Conservation (phyloP, 2,113 vertebrate genomes). For the Lathamus discolor region DNA sequence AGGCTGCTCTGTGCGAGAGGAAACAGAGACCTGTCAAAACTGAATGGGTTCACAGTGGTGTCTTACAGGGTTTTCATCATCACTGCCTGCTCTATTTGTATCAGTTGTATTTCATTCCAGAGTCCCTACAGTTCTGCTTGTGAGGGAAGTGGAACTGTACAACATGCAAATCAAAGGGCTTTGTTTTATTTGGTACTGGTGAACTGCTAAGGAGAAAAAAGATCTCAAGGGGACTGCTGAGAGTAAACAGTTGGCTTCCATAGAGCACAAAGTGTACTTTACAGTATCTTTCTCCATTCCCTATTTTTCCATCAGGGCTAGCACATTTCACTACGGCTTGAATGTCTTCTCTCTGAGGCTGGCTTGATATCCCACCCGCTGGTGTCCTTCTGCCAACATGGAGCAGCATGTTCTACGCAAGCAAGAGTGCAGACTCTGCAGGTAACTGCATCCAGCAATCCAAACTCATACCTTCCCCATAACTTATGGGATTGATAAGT, state of each 20-base stretch:
- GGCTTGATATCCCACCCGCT: neutral
- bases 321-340: neutral
- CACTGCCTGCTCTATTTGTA: neutral
- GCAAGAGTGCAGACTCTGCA: neutral
- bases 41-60: neutral
- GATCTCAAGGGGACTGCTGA: neutral
- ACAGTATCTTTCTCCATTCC: neutral
- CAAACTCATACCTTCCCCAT: neutral
- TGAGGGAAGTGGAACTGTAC: neutral
- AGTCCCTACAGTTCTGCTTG: neutral
- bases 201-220: neutral
- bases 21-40: neutral
- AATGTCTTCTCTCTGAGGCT: neutral
- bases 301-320: neutral
- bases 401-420: neutral
- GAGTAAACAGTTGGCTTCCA: neutral
- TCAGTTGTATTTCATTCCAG: neutral
- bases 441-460: neutral
- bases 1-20: neutral
- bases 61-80: neutral
- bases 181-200: neutral
- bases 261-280: neutral
- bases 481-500: conserved; percentile 7
- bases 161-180: neutral
- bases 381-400: neutral